Evolutionary conservation across 2,113 vertebrate genomes (phyloP).

Genomic region (Riparia riparia): DNA sequence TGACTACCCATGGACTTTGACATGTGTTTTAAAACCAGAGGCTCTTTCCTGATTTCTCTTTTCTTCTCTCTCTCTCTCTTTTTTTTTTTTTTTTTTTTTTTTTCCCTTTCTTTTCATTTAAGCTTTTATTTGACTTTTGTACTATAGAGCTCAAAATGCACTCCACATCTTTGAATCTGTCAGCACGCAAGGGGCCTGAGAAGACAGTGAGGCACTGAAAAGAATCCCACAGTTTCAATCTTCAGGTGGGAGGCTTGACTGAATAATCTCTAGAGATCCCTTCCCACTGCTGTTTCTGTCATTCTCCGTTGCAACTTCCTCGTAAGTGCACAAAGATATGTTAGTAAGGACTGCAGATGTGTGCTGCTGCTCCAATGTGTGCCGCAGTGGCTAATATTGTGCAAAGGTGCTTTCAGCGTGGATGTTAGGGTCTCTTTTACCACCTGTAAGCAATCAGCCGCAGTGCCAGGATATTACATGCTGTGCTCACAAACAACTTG

Average conservation of each 20-base stretch:
- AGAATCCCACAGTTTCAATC: background rate
- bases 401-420: background rate
- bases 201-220: background rate
- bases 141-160: background rate
- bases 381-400: background rate
- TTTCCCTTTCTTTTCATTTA: background rate
- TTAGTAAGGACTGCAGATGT: background rate
- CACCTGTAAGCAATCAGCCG: background rate
- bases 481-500: background rate
- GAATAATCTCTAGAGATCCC: background rate
- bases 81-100: too few species aligned
- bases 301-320: background rate
- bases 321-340: background rate
- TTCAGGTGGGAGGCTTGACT: background rate
- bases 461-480: background rate
- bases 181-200: background rate
- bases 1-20: background rate
- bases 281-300: background rate
- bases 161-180: background rate
- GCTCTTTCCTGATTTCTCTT: background rate
- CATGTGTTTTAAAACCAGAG: background rate
- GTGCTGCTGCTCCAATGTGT: background rate
- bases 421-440: background rate
- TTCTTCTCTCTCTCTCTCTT: background rate
- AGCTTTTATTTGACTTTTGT: background rate